Base-by-base conservation (phyloP, 2,888 invertebrate species). In the Julus scanicus region DNA sequence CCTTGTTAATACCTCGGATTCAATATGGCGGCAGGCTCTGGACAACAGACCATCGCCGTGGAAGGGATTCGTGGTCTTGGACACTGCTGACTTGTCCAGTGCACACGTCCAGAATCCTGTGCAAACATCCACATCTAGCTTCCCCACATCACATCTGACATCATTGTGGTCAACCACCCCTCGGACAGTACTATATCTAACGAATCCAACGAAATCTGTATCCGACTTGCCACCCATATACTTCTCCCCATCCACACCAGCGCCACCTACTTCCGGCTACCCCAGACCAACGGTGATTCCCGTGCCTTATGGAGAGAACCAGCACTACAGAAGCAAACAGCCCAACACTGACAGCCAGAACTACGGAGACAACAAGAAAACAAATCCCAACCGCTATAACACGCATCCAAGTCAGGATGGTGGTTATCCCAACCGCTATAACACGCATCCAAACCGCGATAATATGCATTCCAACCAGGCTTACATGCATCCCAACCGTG, bases 11-110 rank as follows among this genome's bases (percentile, higher is more conserved):
- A 71, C 71, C 9, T 71, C 71, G 29, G 71, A 71, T 11, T 71
- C 29, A 29, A 71, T 71, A 71, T 71, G 71, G 71, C 71, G 71
- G 3, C 71, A 71, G 29, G 71, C 71, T n/a, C 29, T 71, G 29
- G 71, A 71, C 71, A 71, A 71, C 71, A 71, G 71, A 11, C 71
- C 71, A 11, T 71, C 71, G 11, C 71, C 71, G 2, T 71, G 71
- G 71, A 71, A 71, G 29, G 71, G 71, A 11, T 6, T 71, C 29
- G 71, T 71, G 9, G 11, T 71, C 20, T 4, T 71, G 71, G 71
- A 71, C 29, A 71, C 5, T 29, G 1, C 71, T 2, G 71, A 71
- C 49, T 49, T 49, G 1, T 13, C 49, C 11, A 49, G 13, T 13
- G 13, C 49, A 13, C 49, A 49, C 11, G 6, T 20, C 29, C 20